Conservation (phyloP, 2,797 vertebrate genomes). For the Macropus fuliginosus region DNA sequence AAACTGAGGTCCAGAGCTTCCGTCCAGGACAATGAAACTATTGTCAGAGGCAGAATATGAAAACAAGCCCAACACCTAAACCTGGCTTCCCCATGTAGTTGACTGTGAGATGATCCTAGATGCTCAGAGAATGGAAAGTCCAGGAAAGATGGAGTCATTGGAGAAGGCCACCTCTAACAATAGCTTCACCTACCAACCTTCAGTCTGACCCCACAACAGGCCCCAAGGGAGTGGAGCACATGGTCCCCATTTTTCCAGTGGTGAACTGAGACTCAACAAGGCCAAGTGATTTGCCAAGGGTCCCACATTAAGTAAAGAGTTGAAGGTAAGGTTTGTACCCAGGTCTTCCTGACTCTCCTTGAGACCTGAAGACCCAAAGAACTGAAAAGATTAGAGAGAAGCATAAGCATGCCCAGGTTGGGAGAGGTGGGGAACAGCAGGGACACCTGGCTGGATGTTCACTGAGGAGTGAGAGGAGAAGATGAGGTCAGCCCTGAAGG, state of each 20-base stretch:
- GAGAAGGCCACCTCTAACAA: background rate
- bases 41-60: background rate
- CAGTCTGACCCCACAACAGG: background rate
- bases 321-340: accelerated
- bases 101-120: background rate
- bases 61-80: background rate
- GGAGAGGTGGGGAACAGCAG: too few species aligned
- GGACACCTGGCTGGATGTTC: background rate
- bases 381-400: background rate
- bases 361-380: background rate
- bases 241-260: too few species aligned
- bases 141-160: accelerated
- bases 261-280: background rate
- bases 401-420: background rate
- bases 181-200: background rate
- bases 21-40: accelerated
- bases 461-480: background rate
- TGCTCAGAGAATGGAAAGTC: background rate
- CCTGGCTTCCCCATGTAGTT: background rate
- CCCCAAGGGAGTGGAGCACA: too few species aligned
- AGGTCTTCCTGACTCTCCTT: accelerated
- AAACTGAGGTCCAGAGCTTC: background rate
- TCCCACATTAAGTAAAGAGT: accelerated
- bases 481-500: background rate
- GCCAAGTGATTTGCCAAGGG: accelerated